Percentiles rank a stretch among this genome's conserved stretches.
Conservation (phyloP, 2,888 invertebrate genomes). For the Pseudanteris insignis region DNA sequence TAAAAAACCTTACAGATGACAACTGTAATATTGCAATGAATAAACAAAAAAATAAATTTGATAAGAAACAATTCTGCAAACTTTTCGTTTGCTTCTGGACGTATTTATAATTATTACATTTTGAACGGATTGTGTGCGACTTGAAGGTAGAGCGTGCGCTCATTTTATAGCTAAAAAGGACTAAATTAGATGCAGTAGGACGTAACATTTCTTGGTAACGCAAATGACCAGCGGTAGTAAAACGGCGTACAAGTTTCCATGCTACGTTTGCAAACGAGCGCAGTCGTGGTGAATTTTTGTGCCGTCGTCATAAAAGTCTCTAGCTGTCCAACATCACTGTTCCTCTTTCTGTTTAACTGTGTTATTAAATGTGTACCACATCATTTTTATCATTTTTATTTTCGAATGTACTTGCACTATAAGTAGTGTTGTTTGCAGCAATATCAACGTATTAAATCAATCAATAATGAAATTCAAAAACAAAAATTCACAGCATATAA, state of each 20-base stretch:
- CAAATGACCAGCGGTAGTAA: constrained; percentile 54
- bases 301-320: constrained; percentile 24
- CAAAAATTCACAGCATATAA: no score
- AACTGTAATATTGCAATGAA: background rate
- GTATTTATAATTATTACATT: no score
- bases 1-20: no score
- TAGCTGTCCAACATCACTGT: constrained; percentile 23
- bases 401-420: no score
- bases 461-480: no score
- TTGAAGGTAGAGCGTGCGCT: background rate
- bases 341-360: constrained; percentile 15
- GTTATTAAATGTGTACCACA: constrained; percentile 15
- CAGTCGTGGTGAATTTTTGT: constrained; percentile 40
- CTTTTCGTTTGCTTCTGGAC: no score
- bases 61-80: no score
- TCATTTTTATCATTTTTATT: constrained; percentile 9
- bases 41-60: background rate
- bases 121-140: no score
- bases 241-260: constrained; percentile 56
- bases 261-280: constrained; percentile 56
- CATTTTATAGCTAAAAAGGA: constrained; percentile 29
- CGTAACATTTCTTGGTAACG: constrained; percentile 64
- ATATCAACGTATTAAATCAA: no score
- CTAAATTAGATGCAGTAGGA: constrained; percentile 41
- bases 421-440: no score